Conservation (phyloP, 2,888 invertebrate genomes). For the Scelioninae gen. 1 region DNA sequence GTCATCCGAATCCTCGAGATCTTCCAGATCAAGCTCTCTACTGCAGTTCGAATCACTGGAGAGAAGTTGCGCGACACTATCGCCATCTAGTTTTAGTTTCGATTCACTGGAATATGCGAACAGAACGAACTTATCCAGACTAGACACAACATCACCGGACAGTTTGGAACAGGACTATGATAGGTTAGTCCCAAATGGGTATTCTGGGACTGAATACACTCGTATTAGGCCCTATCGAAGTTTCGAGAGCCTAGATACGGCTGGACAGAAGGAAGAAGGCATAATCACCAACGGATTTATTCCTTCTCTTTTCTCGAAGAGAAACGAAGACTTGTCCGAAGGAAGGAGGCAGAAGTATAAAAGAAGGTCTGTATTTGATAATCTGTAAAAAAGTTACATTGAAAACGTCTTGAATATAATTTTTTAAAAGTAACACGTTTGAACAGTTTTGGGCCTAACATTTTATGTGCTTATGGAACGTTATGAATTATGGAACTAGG, state of each 20-base stretch:
- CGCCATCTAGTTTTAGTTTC: slow-evolving; percentile 85
- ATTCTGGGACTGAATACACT: slow-evolving; percentile 72
- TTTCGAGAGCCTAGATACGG: slow-evolving; percentile 85
- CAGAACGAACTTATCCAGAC: slow-evolving; percentile 76
- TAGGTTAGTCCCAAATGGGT: slow-evolving; percentile 79
- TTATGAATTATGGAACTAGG: no score
- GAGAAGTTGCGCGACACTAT: slow-evolving; percentile 87
- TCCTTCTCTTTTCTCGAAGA: slow-evolving; percentile 78
- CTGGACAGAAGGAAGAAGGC: slow-evolving; percentile 76
- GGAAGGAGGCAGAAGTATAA: slow-evolving; percentile 69
- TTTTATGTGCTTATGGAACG: no score
- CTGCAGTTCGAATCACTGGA: slow-evolving; percentile 94
- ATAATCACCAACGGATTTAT: slow-evolving; percentile 77
- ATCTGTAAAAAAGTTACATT: no score
- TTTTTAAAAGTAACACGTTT: no score
- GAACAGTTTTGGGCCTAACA: no score
- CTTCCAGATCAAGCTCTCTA: slow-evolving; percentile 91
- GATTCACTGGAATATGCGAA: slow-evolving; percentile 85
- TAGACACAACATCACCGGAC: slow-evolving; percentile 85
- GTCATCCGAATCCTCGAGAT: slow-evolving; percentile 87
- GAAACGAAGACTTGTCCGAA: slow-evolving; percentile 76
- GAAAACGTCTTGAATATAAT: no score
- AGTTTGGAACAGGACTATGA: slow-evolving; percentile 85
- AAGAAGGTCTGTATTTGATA: no score
- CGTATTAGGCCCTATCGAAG: slow-evolving; percentile 85